Conservation (phyloP, 2,888 invertebrate species). For the Eupithecia exiguata region DNA sequence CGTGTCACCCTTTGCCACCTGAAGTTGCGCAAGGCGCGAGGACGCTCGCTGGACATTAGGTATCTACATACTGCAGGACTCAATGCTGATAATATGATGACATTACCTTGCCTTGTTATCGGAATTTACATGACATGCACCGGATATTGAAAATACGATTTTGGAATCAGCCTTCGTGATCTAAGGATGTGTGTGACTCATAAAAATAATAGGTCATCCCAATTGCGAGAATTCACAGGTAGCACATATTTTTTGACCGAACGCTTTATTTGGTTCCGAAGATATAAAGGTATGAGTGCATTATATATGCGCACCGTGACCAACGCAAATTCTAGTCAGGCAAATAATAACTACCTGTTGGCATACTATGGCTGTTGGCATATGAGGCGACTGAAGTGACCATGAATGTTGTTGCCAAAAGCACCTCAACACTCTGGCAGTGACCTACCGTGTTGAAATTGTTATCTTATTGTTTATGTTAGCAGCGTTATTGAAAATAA, state of each 20-base stretch:
- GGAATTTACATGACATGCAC: conserved; percentile 45
- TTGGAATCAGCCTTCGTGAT: conserved; percentile 30
- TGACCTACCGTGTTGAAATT: conserved; percentile 1
- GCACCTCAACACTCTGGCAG: neutral
- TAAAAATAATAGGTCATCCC: conserved; percentile 1
- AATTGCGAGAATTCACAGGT: neutral
- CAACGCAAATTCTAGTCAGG: conserved; percentile 24
- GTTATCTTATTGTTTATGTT: neutral
- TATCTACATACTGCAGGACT: conserved; percentile 48
- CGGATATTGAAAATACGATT: conserved; percentile 45
- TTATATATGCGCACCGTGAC: neutral
- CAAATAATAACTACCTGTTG: conserved; percentile 11
- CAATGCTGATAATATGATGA: conserved; percentile 46
- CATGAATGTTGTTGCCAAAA: conserved; percentile 12
- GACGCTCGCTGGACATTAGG: conserved; percentile 54
- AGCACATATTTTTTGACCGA: conserved; percentile 13
- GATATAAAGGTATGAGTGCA: neutral
- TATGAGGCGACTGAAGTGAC: conserved; percentile 18
- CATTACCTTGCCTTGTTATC: conserved; percentile 44
- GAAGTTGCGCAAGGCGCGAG: conserved; percentile 66
- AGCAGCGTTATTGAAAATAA: neutral
- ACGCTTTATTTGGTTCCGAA: conserved; percentile 14
- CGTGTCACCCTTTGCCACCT: conserved; percentile 60
- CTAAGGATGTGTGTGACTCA: neutral
- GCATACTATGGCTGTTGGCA: conserved; percentile 19